These are phyloP conservation scores for Serranus cabrilla DNA, from an alignment of 2,797 vertebrate species.

Conservation along the genomic window DNA sequence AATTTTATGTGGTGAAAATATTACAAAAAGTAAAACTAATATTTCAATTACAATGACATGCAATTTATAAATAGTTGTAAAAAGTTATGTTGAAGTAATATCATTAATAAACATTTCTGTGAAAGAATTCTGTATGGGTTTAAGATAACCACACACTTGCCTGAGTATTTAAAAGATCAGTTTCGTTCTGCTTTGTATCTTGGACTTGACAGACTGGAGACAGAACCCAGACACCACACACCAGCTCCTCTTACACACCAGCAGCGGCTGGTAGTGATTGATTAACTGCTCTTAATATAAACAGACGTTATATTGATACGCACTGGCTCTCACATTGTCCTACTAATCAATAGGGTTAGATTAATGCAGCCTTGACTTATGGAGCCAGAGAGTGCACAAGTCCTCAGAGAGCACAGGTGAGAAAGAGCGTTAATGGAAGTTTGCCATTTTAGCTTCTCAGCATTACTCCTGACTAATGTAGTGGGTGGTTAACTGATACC, in stretches of 20 bases:
- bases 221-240: slow-evolving; percentile 19
- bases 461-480: not conserved
- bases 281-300: slow-evolving; percentile 64
- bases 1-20: not conserved
- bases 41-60: no score
- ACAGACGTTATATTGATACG: slow-evolving; percentile 61
- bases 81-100: no score
- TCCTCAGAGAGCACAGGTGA: slow-evolving; percentile 46
- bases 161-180: not conserved
- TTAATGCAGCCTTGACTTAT: slow-evolving; percentile 61
- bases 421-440: slow-evolving; percentile 33
- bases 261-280: slow-evolving; percentile 46
- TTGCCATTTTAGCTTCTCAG: slow-evolving; percentile 29
- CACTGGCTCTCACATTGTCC: slow-evolving; percentile 40
- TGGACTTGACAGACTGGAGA: slow-evolving; percentile 22
- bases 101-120: not conserved
- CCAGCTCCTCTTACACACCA: slow-evolving; percentile 48
- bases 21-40: not conserved
- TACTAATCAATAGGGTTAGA: slow-evolving; percentile 52
- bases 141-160: not conserved
- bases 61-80: no score
- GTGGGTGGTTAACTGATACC: not conserved
- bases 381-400: slow-evolving; percentile 42
- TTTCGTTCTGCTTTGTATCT: slow-evolving; percentile 12
- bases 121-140: not conserved